Conservation (phyloP, 1,140 invertebrate species). For the Panagrolaimus sp. region DNA sequence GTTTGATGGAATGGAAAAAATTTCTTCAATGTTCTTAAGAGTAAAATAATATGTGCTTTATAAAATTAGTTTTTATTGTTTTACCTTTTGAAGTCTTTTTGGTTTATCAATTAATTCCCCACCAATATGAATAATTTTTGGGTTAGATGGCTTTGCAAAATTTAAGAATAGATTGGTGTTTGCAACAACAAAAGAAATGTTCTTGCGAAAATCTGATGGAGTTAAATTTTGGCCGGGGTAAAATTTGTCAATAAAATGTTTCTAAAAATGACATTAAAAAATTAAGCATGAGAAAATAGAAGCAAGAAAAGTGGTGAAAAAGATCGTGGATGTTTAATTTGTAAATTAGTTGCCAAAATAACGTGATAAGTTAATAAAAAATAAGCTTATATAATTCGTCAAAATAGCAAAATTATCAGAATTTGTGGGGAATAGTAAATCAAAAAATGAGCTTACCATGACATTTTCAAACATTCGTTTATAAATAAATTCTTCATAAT, state of each 20-base stretch:
- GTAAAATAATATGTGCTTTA: background rate
- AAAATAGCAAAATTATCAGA: no score
- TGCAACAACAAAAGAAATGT: background rate
- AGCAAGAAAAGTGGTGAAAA: no score
- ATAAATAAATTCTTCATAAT: no score
- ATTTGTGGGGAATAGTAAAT: no score
- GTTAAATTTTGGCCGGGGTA: background rate
- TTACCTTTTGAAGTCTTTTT: background rate
- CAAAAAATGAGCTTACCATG: no score
- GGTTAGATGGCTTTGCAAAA: background rate
- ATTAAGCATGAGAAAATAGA: no score
- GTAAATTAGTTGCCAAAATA: no score
- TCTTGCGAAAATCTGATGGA: background rate
- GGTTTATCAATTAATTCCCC: background rate
- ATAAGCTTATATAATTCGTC: no score
- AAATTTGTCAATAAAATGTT: background rate
- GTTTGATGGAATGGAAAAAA: slow-evolving; percentile 1
- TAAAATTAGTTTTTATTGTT: background rate
- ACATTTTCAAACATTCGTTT: no score
- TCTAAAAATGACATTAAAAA: no score
- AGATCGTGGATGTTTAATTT: no score
- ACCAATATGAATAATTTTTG: background rate
- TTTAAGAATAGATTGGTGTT: background rate
- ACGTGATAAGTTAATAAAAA: no score
- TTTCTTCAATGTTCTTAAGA: slow-evolving; percentile 6